Evolutionary conservation across 2,797 vertebrate species (phyloP).

Genomic region (Phalanger gymnotis): DNA sequence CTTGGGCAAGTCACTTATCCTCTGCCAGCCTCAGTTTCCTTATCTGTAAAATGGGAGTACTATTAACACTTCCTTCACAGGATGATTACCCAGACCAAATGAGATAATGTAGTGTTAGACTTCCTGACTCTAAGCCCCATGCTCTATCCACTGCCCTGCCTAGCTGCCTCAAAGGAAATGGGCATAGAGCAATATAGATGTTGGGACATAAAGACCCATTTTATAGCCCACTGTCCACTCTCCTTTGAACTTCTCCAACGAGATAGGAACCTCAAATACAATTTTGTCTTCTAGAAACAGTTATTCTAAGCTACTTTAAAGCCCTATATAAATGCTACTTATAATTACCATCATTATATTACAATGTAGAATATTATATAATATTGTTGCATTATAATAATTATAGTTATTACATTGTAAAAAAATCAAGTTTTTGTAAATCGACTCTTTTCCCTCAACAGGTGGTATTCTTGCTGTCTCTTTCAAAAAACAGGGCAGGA

Average conservation of each 20-base stretch:
- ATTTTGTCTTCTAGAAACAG: background rate
- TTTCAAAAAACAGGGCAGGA: constrained; percentile 89
- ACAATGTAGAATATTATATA: background rate
- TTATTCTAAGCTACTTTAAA: background rate
- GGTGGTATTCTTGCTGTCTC: constrained; percentile 91
- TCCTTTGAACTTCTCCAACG: background rate
- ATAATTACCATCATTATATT: background rate
- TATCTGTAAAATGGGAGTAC: background rate
- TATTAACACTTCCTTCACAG: background rate
- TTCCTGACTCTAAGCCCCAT: background rate
- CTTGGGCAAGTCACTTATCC: background rate
- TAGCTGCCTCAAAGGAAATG: background rate
- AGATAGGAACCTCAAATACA: background rate
- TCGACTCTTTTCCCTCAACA: constrained; percentile 62
- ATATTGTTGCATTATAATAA: background rate
- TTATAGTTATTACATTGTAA: background rate
- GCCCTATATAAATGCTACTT: background rate
- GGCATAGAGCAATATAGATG: background rate
- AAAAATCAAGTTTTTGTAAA: background rate
- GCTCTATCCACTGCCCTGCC: background rate
- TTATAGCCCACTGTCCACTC: background rate
- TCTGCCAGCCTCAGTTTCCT: background rate
- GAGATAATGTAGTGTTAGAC: background rate
- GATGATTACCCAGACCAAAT: too few relatives aligned
- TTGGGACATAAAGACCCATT: background rate